Evolutionary conservation across 2,888 invertebrate species (phyloP).

Genomic region (Eupeodes latifasciatus): DNA sequence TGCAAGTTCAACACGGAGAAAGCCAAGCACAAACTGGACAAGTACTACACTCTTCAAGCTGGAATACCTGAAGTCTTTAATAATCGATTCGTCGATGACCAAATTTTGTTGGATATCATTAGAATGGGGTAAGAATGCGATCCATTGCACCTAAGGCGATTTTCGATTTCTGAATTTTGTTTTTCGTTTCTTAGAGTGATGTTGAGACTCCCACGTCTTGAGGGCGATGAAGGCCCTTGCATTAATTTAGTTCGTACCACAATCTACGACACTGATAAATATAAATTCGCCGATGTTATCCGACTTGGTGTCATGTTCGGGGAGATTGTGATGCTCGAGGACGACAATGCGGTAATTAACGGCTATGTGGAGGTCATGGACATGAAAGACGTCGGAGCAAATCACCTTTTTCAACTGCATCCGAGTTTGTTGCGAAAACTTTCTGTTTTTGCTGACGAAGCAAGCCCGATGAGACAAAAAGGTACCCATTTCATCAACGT

Average conservation of each 20-base stretch:
- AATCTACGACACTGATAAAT: conserved; percentile 84
- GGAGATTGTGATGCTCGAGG: conserved; percentile 87
- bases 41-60: conserved; percentile 86
- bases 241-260: conserved; percentile 86
- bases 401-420: conserved; percentile 86
- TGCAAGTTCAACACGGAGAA: conserved; percentile 86
- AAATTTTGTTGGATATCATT: conserved; percentile 81
- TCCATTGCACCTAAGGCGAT: background rate
- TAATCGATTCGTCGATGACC: conserved; percentile 80
- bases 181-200: conserved; percentile 78
- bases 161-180: background rate
- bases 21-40: conserved; percentile 86
- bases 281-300: conserved; percentile 85
- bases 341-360: conserved; percentile 86
- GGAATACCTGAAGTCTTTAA: conserved; percentile 87
- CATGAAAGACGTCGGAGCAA: conserved; percentile 85
- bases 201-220: conserved; percentile 80
- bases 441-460: conserved; percentile 86
- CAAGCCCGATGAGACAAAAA: conserved; percentile 87
- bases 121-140: conserved; percentile 79
- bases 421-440: conserved; percentile 87
- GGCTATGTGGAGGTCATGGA: conserved; percentile 87
- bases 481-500: conserved; percentile 87
- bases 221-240: conserved; percentile 84
- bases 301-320: conserved; percentile 87